Conservation (phyloP, 2,113 vertebrate genomes). For the Eurypyga helias region DNA sequence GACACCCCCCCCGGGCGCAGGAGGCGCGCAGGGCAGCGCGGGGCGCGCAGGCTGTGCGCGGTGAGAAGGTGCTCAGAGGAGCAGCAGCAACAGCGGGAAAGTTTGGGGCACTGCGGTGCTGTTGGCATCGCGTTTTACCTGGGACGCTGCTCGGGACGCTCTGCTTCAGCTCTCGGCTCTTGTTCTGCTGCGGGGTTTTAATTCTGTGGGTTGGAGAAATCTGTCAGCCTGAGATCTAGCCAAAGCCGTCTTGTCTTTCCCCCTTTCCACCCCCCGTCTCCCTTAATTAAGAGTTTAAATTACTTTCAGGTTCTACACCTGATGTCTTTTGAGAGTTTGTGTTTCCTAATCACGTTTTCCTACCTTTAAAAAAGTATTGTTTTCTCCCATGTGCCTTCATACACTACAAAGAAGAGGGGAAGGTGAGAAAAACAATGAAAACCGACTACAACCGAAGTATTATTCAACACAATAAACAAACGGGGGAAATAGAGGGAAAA, state of each 20-base stretch:
- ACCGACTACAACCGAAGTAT: not conserved
- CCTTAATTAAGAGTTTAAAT: not conserved
- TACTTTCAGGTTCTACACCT: not conserved
- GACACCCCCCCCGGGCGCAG: not conserved
- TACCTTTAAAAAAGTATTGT: not conserved
- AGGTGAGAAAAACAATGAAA: slow-evolving; percentile 11
- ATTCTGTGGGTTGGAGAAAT: not conserved
- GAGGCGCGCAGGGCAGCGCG: not conserved
- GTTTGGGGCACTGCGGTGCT: not conserved
- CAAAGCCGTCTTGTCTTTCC: not conserved
- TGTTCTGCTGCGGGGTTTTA: not conserved
- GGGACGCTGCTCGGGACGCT: not conserved
- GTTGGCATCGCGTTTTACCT: rapidly evolving
- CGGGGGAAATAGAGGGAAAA: not conserved
- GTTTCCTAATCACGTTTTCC: slow-evolving; percentile 42
- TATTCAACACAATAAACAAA: slow-evolving; percentile 1
- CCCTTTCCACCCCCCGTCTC: too few species aligned
- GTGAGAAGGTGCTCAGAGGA: not conserved
- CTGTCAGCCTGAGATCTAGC: rapidly evolving
- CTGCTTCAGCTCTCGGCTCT: not conserved
- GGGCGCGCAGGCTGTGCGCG: not conserved
- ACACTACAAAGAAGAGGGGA: not conserved
- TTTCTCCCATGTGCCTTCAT: not conserved
- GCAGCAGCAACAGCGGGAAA: not conserved
- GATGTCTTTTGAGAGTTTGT: not conserved